phyloP scores from a whole-genome alignment of 1,140 invertebrate species.

The Rhizoglyphus robini region DNA sequence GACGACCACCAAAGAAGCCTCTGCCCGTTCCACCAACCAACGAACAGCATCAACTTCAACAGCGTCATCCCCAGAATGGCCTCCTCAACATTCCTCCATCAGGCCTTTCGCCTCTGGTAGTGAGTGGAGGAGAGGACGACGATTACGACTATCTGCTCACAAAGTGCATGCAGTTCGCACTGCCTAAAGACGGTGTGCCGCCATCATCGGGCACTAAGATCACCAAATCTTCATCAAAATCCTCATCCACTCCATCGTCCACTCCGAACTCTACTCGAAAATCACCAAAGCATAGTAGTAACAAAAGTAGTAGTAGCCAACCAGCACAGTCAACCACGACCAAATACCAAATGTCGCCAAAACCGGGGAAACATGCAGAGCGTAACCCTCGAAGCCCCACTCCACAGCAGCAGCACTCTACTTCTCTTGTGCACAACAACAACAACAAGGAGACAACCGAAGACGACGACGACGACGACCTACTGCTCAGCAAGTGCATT shows the following conservation, averaged over 20 bases:
- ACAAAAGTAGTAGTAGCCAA: neutral
- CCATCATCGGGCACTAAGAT: neutral
- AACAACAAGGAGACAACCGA: neutral
- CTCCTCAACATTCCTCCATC: no score
- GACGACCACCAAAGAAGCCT: no score
- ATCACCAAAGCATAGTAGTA: neutral
- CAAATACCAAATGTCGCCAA: neutral
- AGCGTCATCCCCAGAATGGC: no score
- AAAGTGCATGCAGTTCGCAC: neutral
- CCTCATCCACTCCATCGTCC: no score
- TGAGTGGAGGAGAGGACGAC: neutral
- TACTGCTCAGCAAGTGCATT: neutral
- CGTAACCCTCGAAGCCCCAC: neutral
- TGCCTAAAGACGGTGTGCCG: neutral
- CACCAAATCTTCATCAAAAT: neutral
- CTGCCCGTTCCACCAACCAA: no score
- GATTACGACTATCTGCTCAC: neutral
- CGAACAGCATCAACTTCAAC: no score
- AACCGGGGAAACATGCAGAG: neutral
- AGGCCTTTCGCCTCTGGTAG: no score
- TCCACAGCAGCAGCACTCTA: neutral
- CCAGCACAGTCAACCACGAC: neutral
- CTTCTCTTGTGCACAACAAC: no score
- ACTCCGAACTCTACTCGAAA: neutral
- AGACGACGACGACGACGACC: neutral